phyloP scores from a whole-genome alignment of 2,113 vertebrate genomes.

The Cyanoderma ruficeps region DNA sequence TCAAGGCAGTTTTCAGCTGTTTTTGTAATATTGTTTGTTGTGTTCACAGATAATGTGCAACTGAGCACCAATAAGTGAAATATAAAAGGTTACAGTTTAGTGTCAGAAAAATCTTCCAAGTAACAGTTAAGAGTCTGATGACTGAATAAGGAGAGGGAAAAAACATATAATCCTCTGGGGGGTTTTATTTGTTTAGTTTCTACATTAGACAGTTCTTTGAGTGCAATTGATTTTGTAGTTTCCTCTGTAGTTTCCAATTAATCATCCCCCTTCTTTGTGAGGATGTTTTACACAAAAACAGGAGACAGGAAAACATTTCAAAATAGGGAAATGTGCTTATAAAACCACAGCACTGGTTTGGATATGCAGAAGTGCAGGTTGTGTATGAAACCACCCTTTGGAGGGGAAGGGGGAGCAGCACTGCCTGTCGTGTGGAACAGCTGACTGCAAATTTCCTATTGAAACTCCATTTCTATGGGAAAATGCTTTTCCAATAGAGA shows the following conservation, averaged over 20 bases:
- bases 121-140: neutral
- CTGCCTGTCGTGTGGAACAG: neutral
- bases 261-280: slow-evolving; percentile 14
- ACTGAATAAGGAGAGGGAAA: neutral
- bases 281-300: slow-evolving; percentile 48
- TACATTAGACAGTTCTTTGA: slow-evolving; percentile 43
- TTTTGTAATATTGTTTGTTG: neutral
- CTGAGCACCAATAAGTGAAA: neutral
- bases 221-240: slow-evolving; percentile 64
- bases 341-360: slow-evolving; percentile 18
- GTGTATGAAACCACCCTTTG: neutral
- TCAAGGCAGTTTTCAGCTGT: neutral
- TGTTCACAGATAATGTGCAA: neutral
- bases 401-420: neutral
- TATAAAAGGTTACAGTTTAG: neutral
- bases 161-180: neutral
- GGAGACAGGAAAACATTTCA: slow-evolving; percentile 47
- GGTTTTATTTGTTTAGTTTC: slow-evolving; percentile 12
- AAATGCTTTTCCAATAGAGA: slow-evolving; percentile 38
- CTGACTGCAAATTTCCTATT: slow-evolving; percentile 56
- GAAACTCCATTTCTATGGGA: slow-evolving; percentile 42
- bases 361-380: slow-evolving; percentile 21
- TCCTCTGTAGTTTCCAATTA: slow-evolving; percentile 58
- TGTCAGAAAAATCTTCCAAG: neutral
- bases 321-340: slow-evolving; percentile 29